phyloP scores from a whole-genome alignment of 2,797 vertebrate genomes.

The Selene dorsalis region DNA sequence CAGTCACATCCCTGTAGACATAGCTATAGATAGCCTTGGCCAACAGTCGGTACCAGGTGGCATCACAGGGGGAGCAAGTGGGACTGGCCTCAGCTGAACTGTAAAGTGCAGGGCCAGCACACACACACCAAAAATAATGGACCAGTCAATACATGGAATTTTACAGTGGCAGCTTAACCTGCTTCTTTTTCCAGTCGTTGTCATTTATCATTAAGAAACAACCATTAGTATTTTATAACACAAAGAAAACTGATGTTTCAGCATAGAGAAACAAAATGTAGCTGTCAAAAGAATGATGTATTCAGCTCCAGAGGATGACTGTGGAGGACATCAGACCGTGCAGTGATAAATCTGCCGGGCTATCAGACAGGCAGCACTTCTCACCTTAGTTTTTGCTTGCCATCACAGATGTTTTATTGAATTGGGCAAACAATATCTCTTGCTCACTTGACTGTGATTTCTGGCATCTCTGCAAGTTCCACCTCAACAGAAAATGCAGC shows the following conservation, averaged over 20 bases:
- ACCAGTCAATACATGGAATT: neutral
- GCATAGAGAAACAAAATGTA: slow-evolving; percentile 8
- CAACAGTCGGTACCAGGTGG: slow-evolving; percentile 58
- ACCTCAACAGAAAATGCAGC: neutral
- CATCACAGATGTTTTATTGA: slow-evolving; percentile 20
- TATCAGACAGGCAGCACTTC: slow-evolving; percentile 36
- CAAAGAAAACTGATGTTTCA: slow-evolving; percentile 12
- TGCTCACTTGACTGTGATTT: neutral
- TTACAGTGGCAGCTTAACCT: neutral
- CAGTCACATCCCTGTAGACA: slow-evolving; percentile 24
- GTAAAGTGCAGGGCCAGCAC: slow-evolving; percentile 21
- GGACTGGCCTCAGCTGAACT: slow-evolving; percentile 35
- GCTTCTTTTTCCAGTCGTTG: neutral
- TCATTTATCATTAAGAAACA: neutral
- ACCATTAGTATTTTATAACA: slow-evolving; percentile 10
- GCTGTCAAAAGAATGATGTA: slow-evolving; percentile 33
- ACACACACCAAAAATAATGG: neutral
- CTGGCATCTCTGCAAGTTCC: neutral
- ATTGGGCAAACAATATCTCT: slow-evolving; percentile 2
- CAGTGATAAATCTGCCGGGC: slow-evolving; percentile 43
- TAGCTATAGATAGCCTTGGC: slow-evolving; percentile 68
- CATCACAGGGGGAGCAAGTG: slow-evolving; percentile 53
- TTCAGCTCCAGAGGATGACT: slow-evolving; percentile 17
- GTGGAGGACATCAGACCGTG: slow-evolving; percentile 29
- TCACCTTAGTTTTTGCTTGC: slow-evolving; percentile 7